phyloP scores from a whole-genome alignment of 2,797 vertebrate species.

The Cyprinella venusta region DNA sequence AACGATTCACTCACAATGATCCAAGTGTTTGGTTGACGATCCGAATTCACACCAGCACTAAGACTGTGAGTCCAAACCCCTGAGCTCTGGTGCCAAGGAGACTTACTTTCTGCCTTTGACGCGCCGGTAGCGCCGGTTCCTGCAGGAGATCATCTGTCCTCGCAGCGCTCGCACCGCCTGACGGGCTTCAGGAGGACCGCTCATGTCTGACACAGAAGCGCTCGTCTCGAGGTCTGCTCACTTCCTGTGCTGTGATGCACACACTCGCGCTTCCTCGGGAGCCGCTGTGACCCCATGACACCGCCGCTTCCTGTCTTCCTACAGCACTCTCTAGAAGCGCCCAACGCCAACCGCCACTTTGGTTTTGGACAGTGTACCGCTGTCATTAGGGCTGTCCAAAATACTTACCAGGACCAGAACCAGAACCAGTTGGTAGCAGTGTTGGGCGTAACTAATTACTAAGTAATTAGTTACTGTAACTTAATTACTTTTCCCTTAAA shows the following conservation, averaged over 20 bases:
- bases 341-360: not conserved
- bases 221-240: slow-evolving; percentile 23
- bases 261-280: not conserved
- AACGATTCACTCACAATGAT: not conserved
- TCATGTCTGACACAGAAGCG: slow-evolving; percentile 63
- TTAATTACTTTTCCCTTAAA: too few relatives aligned
- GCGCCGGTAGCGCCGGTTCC: slow-evolving; percentile 61
- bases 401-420: not conserved
- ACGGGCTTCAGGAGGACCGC: slow-evolving; percentile 66
- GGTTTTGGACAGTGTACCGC: not conserved
- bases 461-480: too few relatives aligned
- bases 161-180: slow-evolving; percentile 60
- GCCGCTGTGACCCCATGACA: slow-evolving; percentile 62
- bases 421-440: too few relatives aligned
- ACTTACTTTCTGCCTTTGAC: slow-evolving; percentile 70
- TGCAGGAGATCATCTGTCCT: slow-evolving; percentile 67
- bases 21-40: not conserved
- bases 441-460: too few relatives aligned
- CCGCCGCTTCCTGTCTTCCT: not conserved
- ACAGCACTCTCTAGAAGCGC: not conserved
- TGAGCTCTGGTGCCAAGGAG: too few relatives aligned
- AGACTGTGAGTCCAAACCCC: not conserved
- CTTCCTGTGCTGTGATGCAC: slow-evolving; percentile 67
- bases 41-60: not conserved
- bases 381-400: too few relatives aligned